Evolutionary conservation across 2,113 vertebrate species (phyloP).

Genomic region (Aegithalos caudatus): DNA sequence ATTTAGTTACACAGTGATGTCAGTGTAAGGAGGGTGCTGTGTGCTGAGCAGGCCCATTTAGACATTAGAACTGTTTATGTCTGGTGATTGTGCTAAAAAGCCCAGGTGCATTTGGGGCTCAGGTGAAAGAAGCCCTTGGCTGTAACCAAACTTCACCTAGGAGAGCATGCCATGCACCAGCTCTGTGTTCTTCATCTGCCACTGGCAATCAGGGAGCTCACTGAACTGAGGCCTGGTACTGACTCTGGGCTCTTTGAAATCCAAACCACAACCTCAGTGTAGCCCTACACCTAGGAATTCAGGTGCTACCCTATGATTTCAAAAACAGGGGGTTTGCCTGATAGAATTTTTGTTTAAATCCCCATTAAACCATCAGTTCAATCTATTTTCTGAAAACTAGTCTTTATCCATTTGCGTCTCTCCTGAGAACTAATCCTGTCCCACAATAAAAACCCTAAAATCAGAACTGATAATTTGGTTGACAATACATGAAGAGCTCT

Average conservation of each 20-base stretch:
- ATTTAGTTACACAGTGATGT: background rate
- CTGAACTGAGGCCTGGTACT: background rate
- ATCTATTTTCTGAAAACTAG: background rate
- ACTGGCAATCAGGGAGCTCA: background rate
- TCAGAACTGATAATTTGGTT: constrained; percentile 25
- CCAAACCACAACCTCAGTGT: background rate
- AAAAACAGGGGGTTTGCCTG: background rate
- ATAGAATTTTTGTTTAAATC: background rate
- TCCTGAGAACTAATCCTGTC: background rate
- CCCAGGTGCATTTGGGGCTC: background rate
- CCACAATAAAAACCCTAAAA: background rate
- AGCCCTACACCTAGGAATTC: background rate
- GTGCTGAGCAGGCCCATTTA: background rate
- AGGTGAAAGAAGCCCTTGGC: background rate
- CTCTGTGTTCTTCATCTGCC: background rate
- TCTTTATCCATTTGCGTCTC: background rate
- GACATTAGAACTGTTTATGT: background rate
- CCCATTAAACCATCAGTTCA: background rate
- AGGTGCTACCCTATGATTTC: background rate
- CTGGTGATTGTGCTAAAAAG: background rate
- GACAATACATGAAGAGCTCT: background rate
- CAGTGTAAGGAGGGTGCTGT: background rate
- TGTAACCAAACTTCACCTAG: background rate
- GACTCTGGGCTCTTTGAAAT: background rate
- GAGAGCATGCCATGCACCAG: background rate